These are phyloP conservation scores for Oryzias woworae DNA, from an alignment of 2,113 vertebrate species.

Conservation along the genomic window DNA sequence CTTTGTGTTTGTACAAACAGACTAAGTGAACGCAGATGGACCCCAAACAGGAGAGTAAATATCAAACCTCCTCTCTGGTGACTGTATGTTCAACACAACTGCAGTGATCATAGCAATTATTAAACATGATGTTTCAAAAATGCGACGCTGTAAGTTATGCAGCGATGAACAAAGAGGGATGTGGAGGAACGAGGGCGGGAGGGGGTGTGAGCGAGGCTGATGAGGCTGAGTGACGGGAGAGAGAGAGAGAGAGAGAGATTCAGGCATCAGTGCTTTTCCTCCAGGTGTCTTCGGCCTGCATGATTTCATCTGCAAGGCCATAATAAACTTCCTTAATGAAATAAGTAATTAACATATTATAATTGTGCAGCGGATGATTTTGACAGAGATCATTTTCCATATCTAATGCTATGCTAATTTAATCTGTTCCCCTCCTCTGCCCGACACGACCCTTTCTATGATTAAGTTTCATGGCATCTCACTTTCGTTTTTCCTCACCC, in stretches of 20 bases:
- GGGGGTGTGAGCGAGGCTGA: slow-evolving; percentile 24
- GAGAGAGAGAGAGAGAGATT: slow-evolving; percentile 64
- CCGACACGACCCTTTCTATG: slow-evolving; percentile 96
- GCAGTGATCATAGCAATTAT: slow-evolving; percentile 29
- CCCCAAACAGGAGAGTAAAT: slow-evolving; percentile 44
- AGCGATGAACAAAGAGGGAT: slow-evolving; percentile 55
- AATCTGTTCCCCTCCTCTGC: slow-evolving; percentile 98
- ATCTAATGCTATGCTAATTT: slow-evolving; percentile 99
- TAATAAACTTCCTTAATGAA: slow-evolving; percentile 99
- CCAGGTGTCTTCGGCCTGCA: slow-evolving; percentile 92
- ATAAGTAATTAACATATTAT: slow-evolving; percentile 99
- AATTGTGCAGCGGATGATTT: slow-evolving; percentile 99
- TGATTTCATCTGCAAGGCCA: slow-evolving; percentile 95
- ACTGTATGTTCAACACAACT: slow-evolving; percentile 17
- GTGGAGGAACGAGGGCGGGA: slow-evolving; percentile 48
- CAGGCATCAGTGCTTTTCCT: slow-evolving; percentile 87
- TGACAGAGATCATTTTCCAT: slow-evolving; percentile 99
- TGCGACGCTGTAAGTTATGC: slow-evolving; percentile 46
- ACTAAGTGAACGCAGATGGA: slow-evolving; percentile 42
- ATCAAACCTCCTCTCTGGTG: slow-evolving; percentile 42
- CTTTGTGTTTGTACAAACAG: slow-evolving; percentile 10
- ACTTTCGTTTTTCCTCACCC: slow-evolving; percentile 71
- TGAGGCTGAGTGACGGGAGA: slow-evolving; percentile 44
- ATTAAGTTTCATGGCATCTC: slow-evolving; percentile 97
- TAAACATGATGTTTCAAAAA: slow-evolving; percentile 44